Base-by-base conservation (phyloP, 35 echinoderm and acorn worm genomes). In the Lytechinus pictus region DNA sequence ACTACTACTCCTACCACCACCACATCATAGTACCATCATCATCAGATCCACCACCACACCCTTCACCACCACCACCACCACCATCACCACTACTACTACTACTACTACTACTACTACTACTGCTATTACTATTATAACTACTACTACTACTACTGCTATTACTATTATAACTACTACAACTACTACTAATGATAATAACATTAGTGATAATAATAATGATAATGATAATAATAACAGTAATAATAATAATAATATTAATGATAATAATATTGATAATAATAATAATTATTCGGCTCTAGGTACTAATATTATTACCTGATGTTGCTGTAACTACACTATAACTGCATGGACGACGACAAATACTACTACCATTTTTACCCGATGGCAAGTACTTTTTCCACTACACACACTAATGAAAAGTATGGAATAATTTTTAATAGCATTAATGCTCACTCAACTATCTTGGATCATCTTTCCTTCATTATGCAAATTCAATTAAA, bases 1-100 rank as follows among this genome's bases (percentile, higher is more conserved):
- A 89, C 87, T 89, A 44, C 87, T 89, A 89, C 87, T 89, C 6
- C 87, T 89, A 89, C 87, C 33, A 89, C 87, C 51, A 89, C 87
- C n/a, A 87, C 86, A 19, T 9, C 86, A 44, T 87, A 87, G 24
- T 87, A 87, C 86, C 29, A 87, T 9, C 7, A 87, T n/a, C n/a
- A 87, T n/a, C n/a, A 87, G 8, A 27, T 9, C 86, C 16, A 87
- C 86, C n/a, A 10, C 86, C n/a, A 10, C 8, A 19, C 11, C 86
- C 29, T 19, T n/a, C 29, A 8, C 86, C 51, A 51, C 87, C 51
- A 89, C 87, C 51, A 52, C 87, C 33, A 89, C 87, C 33, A 89
- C 87, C 33, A 89, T 2, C 51, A 89, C 87, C 51, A 89, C 87
- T 89, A 89, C 87, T 89, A 51, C 87, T 89, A 89, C 24, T 89